A percentile compares a stretch with the other conserved stretches of the same genome.
These are phyloP conservation scores for Thripadectes ignobilis DNA, from an alignment of 2,797 vertebrate genomes.

Conservation along the genomic window DNA sequence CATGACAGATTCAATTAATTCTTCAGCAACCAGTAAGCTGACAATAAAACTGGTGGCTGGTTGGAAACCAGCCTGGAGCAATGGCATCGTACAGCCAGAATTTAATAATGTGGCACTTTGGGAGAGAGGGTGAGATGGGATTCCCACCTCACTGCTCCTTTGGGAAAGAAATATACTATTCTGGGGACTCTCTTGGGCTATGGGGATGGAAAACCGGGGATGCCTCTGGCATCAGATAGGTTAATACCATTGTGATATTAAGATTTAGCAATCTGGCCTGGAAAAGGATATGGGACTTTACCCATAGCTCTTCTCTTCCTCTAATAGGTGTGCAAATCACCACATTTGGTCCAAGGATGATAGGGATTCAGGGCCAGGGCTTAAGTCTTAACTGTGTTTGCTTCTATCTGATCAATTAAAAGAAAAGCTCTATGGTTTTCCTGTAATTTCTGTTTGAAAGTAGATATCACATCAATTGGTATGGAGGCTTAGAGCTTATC, in stretches of 20 bases:
- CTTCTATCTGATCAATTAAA: neutral
- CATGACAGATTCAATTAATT: slow-evolving; percentile 7
- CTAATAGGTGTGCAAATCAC: neutral
- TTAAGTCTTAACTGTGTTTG: neutral
- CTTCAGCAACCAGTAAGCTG: neutral
- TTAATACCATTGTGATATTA: neutral
- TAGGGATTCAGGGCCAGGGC: neutral
- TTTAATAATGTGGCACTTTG: neutral
- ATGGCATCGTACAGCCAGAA: neutral
- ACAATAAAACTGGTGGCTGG: neutral
- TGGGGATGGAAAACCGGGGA: neutral
- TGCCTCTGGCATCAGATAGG: neutral
- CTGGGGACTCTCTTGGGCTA: neutral
- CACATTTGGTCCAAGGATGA: neutral
- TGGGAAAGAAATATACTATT: neutral
- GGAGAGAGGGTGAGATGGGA: neutral
- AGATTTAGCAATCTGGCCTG: neutral
- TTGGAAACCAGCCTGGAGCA: neutral
- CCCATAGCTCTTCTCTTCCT: neutral
- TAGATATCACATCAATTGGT: neutral
- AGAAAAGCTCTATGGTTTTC: neutral
- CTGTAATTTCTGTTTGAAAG: slow-evolving; percentile 4
- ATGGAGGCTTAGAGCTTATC: neutral
- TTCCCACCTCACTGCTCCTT: neutral
- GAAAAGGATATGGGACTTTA: neutral